These are phyloP conservation scores for Chaetophractus vellerosus DNA, from an alignment of 2,797 vertebrate genomes.

Conservation along the genomic window DNA sequence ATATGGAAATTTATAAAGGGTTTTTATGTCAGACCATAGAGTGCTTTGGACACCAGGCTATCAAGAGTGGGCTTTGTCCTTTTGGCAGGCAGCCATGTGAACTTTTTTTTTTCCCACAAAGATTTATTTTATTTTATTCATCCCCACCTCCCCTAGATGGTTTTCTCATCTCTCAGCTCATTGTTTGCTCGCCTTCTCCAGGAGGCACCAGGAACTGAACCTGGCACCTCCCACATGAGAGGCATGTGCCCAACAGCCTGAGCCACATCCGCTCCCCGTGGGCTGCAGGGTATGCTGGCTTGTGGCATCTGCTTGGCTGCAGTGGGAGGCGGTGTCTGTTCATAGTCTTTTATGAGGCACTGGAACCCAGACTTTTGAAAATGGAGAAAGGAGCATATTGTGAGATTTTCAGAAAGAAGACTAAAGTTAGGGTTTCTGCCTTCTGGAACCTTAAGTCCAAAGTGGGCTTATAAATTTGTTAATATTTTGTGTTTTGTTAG, in stretches of 20 bases:
- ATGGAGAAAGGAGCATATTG: background rate
- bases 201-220: too few relatives aligned
- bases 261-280: too few relatives aligned
- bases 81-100: background rate
- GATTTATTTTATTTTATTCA: too few relatives aligned
- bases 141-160: too few relatives aligned
- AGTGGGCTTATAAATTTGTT: slow-evolving; percentile 42
- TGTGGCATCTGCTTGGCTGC: too few relatives aligned
- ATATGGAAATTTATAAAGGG: background rate
- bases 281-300: too few relatives aligned
- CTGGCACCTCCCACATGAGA: too few relatives aligned
- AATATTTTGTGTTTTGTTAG: background rate
- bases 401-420: slow-evolving; percentile 8
- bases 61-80: background rate
- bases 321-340: too few relatives aligned
- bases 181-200: too few relatives aligned
- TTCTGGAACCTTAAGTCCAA: background rate
- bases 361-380: background rate
- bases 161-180: too few relatives aligned
- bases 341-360: too few relatives aligned
- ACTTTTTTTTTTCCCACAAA: background rate
- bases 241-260: too few relatives aligned
- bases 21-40: background rate
- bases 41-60: background rate
- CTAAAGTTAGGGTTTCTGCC: background rate